A percentile compares a stretch with the other conserved stretches of the same genome.
Evolutionary conservation across 2,797 vertebrate species (phyloP).

Genomic region (Sternotherus odoratus): DNA sequence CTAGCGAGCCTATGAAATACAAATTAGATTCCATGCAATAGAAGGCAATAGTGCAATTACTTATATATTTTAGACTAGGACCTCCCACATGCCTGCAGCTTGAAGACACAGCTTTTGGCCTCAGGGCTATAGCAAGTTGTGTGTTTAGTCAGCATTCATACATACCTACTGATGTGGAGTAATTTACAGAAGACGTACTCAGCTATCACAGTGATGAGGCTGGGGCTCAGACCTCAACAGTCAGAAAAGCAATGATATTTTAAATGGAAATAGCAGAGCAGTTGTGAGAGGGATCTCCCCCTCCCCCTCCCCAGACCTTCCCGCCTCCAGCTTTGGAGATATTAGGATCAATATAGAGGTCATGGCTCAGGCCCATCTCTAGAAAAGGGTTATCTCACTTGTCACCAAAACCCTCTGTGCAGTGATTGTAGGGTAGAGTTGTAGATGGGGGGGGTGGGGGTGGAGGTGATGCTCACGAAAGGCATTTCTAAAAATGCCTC

Average conservation of each 20-base stretch:
- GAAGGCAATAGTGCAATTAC: rapidly evolving
- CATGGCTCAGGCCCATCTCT: not conserved
- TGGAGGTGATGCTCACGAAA: not conserved
- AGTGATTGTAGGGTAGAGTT: not conserved
- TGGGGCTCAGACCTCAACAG: not conserved
- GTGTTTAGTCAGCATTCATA: not conserved
- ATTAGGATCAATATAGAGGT: not conserved
- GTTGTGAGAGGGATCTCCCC: not conserved
- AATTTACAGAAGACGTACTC: rapidly evolving
- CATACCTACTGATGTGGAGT: not conserved
- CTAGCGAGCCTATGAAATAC: not conserved
- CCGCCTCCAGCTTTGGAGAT: not conserved
- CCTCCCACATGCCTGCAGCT: not conserved
- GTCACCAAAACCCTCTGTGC: not conserved
- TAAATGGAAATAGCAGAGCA: not conserved
- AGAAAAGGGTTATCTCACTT: not conserved
- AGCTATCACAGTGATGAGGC: not conserved
- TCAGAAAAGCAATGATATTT: not conserved
- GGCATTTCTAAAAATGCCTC: not conserved
- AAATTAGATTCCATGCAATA: not conserved
- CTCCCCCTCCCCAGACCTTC: no score
- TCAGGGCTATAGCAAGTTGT: not conserved
- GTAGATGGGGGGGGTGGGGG: not conserved
- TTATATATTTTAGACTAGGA: not conserved
- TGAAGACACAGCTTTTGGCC: not conserved